Percentiles rank a stretch among this genome's conserved stretches.
These are phyloP conservation scores for Pedionomus torquatus DNA, from an alignment of 2,113 vertebrate species.

Conservation along the genomic window DNA sequence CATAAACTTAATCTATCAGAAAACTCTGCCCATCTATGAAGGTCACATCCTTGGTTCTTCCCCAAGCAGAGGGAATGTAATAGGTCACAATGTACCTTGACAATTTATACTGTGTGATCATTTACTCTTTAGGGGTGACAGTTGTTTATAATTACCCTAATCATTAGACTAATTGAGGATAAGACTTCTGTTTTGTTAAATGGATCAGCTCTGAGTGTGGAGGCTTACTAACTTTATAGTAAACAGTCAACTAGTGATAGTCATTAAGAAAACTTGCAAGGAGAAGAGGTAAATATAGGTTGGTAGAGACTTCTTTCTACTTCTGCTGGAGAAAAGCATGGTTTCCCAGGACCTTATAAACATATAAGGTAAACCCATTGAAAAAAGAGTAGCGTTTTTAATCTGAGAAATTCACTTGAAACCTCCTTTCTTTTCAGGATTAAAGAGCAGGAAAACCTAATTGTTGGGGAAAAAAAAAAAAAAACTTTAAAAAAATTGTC, in stretches of 20 bases:
- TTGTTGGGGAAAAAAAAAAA: not conserved
- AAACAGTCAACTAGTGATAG: not conserved
- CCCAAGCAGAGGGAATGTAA: not conserved
- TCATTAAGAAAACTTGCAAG: not conserved
- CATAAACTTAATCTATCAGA: not conserved
- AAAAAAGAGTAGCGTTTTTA: not conserved
- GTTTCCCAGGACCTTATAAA: not conserved
- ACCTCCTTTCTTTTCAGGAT: not conserved
- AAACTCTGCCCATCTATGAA: not conserved
- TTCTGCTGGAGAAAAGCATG: not conserved
- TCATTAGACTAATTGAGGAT: not conserved
- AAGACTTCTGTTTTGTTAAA: not conserved
- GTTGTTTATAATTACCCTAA: slow-evolving; percentile 1
- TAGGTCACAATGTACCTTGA: not conserved
- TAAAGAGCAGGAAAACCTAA: not conserved
- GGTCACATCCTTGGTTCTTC: not conserved
- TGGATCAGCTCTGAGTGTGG: not conserved
- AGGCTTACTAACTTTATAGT: not conserved
- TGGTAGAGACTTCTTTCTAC: not conserved
- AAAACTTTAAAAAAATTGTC: not conserved
- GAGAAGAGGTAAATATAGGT: not conserved
- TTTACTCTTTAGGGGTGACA: not conserved
- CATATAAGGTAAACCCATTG: not conserved
- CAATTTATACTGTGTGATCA: not conserved
- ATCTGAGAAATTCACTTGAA: not conserved